These are phyloP conservation scores for Aegypius monachus DNA, from an alignment of 2,113 vertebrate genomes.

Conservation along the genomic window DNA sequence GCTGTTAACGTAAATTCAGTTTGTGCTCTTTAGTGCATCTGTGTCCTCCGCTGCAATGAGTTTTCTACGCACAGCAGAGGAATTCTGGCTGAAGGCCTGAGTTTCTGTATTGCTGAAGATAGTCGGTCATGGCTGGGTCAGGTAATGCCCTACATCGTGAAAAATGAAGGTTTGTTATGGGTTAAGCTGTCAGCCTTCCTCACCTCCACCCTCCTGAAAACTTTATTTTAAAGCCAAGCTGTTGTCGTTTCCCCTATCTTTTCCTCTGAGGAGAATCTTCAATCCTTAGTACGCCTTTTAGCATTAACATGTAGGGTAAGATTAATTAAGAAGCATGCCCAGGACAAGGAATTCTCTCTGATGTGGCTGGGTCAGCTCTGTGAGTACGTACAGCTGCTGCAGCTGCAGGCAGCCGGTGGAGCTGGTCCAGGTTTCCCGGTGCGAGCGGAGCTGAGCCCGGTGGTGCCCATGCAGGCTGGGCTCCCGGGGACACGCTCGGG, in stretches of 20 bases:
- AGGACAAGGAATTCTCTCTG: background rate
- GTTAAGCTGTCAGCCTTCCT: background rate
- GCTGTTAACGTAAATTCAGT: background rate
- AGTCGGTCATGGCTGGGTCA: background rate
- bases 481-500: rapidly evolving
- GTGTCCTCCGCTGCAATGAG: too few relatives aligned
- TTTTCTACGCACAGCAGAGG: background rate
- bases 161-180: background rate
- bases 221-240: background rate
- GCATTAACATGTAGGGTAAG: background rate
- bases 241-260: background rate
- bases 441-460: too few relatives aligned
- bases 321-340: background rate
- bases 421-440: rapidly evolving
- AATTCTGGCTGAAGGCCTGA: background rate
- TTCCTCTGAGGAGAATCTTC: background rate
- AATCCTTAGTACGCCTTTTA: background rate
- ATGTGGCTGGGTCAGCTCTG: rapidly evolving
- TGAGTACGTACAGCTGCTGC: background rate
- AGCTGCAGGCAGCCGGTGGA: background rate
- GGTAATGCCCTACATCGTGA: background rate
- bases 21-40: background rate
- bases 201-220: background rate
- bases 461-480: background rate
- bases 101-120: background rate